A percentile compares a stretch with the other conserved stretches of the same genome.
phyloP scores from a whole-genome alignment of 2,797 vertebrate genomes.

The Setipinna tenuifilis region DNA sequence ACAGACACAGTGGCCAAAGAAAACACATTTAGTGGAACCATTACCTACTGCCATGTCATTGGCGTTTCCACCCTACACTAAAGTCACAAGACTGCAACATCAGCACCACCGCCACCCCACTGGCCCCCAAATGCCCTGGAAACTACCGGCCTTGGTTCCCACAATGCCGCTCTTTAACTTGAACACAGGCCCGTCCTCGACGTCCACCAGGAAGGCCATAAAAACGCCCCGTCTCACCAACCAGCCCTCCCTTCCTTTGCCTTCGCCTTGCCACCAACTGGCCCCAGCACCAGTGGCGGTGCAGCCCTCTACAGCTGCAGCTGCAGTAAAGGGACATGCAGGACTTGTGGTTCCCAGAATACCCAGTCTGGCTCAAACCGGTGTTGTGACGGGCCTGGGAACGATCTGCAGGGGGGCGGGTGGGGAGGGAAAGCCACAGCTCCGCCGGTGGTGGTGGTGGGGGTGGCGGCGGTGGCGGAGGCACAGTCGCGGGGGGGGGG shows the following conservation, averaged over 20 bases:
- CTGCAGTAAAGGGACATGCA: not conserved
- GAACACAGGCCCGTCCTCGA: not conserved
- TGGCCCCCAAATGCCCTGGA: not conserved
- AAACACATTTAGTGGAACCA: not conserved
- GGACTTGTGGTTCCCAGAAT: conserved; percentile 3
- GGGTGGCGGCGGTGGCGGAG: not conserved
- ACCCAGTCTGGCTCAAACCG: not conserved
- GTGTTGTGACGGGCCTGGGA: conserved; percentile 22
- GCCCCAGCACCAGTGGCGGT: not conserved
- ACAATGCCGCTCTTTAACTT: not conserved
- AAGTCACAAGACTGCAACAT: not conserved
- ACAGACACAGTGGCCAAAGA: not conserved
- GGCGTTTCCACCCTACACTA: not conserved
- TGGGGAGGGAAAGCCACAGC: not conserved
- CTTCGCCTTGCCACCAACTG: not conserved
- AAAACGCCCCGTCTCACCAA: not conserved
- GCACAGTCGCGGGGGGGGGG: not conserved
- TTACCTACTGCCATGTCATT: not conserved
- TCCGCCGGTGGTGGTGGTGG: conserved; percentile 15
- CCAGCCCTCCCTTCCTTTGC: not conserved
- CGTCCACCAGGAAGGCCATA: not conserved
- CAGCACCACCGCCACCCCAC: not conserved
- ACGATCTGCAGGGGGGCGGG: not conserved
- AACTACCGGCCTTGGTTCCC: not conserved
- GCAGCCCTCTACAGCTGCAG: not conserved